A percentile compares a stretch with the other conserved stretches of the same genome.
Conservation (phyloP, 2,797 vertebrate genomes). For the Spinibarbus caldwelli region DNA sequence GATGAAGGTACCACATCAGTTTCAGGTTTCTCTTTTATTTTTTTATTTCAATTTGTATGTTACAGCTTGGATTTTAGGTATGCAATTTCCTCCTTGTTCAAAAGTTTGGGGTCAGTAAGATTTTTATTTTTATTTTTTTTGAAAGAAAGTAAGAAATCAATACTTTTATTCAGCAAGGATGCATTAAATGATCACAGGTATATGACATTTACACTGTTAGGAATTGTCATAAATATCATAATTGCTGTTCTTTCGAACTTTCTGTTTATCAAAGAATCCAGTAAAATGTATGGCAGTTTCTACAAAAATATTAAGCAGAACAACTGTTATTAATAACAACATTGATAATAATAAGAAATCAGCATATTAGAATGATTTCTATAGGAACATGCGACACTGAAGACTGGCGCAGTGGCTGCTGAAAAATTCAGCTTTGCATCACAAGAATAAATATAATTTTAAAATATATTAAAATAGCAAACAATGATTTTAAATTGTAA, state of each 20-base stretch:
- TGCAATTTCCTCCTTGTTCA: neutral
- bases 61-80: neutral
- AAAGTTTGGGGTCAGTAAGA: no score
- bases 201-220: no score
- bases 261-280: no score
- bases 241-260: no score
- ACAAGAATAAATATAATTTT: neutral
- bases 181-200: no score
- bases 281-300: neutral
- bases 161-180: no score
- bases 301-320: neutral
- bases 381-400: no score
- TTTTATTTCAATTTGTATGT: neutral
- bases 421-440: no score
- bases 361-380: neutral
- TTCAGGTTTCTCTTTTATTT: neutral
- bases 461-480: neutral
- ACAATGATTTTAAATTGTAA: neutral
- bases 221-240: no score
- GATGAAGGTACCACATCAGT: neutral
- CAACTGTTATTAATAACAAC: neutral
- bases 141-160: no score
- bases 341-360: neutral
- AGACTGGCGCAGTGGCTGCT: no score
- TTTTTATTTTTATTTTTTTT: no score